These are phyloP conservation scores for Noctua fimbriata DNA, from an alignment of 2,888 invertebrate species.

Conservation along the genomic window DNA sequence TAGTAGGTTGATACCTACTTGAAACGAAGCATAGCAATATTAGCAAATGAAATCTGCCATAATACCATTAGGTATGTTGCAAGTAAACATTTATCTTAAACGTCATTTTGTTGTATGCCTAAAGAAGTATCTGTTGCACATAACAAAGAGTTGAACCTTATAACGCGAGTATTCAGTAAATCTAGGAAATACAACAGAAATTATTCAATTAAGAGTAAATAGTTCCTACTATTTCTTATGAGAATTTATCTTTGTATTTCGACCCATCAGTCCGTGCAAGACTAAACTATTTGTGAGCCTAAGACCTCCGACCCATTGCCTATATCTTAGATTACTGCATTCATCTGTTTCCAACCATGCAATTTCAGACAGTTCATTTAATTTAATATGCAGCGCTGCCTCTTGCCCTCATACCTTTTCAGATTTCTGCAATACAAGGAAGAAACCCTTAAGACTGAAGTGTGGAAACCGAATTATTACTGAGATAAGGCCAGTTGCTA, in stretches of 20 bases:
- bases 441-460: slow-evolving; percentile 48
- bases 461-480: slow-evolving; percentile 57
- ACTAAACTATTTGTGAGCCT: slow-evolving; percentile 11
- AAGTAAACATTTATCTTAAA: background rate
- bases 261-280: background rate
- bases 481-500: slow-evolving; percentile 61
- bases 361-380: slow-evolving; percentile 42
- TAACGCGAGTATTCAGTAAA: background rate
- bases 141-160: background rate
- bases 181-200: background rate
- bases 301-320: slow-evolving; percentile 35
- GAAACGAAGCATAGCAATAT: background rate
- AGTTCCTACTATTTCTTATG: background rate
- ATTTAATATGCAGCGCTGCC: slow-evolving; percentile 39
- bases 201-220: background rate
- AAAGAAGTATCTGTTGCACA: background rate
- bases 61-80: too few species aligned
- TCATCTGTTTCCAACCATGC: slow-evolving; percentile 35
- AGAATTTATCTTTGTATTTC: background rate
- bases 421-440: slow-evolving; percentile 55
- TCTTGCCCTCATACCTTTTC: slow-evolving; percentile 37
- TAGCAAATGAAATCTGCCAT: background rate
- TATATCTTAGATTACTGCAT: slow-evolving; percentile 45
- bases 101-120: background rate
- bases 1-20: background rate